Conservation (phyloP, 2,888 invertebrate genomes). For the Lepas anatifera region DNA sequence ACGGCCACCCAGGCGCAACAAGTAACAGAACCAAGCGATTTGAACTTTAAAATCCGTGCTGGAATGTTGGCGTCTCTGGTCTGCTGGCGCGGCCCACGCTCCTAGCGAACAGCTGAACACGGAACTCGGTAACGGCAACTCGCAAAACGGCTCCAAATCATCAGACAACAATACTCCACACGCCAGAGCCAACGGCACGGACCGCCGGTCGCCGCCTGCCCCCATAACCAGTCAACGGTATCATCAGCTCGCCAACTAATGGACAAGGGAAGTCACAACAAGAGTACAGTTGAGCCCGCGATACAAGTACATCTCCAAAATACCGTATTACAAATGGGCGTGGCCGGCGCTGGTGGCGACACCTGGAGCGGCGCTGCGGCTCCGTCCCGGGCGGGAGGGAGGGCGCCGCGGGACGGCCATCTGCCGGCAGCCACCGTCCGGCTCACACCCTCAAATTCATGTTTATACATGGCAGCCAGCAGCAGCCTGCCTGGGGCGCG, state of each 20-base stretch:
- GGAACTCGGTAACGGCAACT: slow-evolving; percentile 6
- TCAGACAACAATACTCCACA: neutral
- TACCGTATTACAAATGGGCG: neutral
- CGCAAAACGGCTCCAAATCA: slow-evolving; percentile 11
- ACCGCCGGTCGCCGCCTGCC: neutral
- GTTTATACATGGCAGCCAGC: neutral
- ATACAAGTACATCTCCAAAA: slow-evolving; percentile 7
- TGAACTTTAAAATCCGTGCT: slow-evolving; percentile 9
- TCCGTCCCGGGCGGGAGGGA: neutral
- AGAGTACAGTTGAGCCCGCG: slow-evolving; percentile 10
- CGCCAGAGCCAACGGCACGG: too few relatives aligned
- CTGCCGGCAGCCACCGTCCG: neutral
- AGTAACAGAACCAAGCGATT: slow-evolving; percentile 10
- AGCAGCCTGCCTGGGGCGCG: neutral
- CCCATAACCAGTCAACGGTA: too few relatives aligned
- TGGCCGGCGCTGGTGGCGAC: neutral
- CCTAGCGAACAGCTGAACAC: slow-evolving; percentile 1
- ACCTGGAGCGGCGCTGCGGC: neutral
- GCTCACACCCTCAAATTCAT: too few relatives aligned
- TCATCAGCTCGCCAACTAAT: neutral
- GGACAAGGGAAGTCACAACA: slow-evolving; percentile 6
- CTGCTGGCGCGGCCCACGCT: neutral
- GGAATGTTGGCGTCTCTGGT: slow-evolving; percentile 9
- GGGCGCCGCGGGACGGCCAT: neutral
- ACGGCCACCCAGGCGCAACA: neutral